A percentile compares a stretch with the other conserved stretches of the same genome.
These are phyloP conservation scores for Xestia c-nigrum DNA, from an alignment of 2,888 invertebrate species.

Conservation along the genomic window DNA sequence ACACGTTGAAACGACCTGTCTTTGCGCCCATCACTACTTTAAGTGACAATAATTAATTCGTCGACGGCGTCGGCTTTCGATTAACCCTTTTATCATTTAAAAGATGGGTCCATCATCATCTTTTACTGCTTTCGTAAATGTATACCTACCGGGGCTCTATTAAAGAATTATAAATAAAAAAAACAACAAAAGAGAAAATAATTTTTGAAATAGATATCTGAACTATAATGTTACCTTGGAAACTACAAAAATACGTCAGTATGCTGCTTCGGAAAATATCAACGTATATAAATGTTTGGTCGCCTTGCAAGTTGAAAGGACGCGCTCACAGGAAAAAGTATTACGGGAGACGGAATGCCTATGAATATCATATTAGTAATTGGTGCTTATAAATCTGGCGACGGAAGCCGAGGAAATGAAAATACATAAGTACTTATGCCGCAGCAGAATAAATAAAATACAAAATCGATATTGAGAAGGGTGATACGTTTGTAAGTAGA, in stretches of 20 bases:
- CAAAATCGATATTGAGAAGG: conserved; percentile 14
- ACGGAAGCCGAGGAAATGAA: conserved; percentile 31
- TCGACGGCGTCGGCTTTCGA: conserved; percentile 74
- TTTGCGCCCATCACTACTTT: conserved; percentile 73
- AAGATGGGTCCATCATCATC: conserved; percentile 63
- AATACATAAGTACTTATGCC: neutral
- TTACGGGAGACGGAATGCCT: conserved; percentile 10
- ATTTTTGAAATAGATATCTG: neutral
- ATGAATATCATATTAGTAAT: conserved; percentile 20
- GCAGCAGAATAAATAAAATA: conserved; percentile 6
- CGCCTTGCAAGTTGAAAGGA: neutral
- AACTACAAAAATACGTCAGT: neutral
- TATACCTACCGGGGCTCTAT: conserved; percentile 23
- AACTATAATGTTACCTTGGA: neutral
- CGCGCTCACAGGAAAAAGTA: conserved; percentile 25
- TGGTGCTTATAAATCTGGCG: conserved; percentile 6
- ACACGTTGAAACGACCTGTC: conserved; percentile 80
- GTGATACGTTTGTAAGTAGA: neutral
- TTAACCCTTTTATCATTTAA: conserved; percentile 69
- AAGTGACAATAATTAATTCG: conserved; percentile 81
- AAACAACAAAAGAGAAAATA: neutral
- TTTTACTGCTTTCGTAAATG: conserved; percentile 58
- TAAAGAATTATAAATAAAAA: conserved; percentile 25
- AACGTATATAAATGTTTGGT: neutral
- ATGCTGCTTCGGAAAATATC: conserved; percentile 8